Conservation (phyloP, 2,888 invertebrate species). For the Anthrax anthrax region DNA sequence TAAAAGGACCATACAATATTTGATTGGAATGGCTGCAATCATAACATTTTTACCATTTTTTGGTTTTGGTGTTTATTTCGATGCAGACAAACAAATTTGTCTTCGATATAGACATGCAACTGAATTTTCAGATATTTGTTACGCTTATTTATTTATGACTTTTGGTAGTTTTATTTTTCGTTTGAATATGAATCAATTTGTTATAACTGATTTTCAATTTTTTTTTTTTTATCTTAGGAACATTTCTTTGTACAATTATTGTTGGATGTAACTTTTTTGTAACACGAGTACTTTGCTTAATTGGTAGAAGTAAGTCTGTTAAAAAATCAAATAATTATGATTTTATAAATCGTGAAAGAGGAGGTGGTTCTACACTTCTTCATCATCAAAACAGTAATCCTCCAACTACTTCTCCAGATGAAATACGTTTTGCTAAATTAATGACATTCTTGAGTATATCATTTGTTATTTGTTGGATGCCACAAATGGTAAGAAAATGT, state of each 20-base stretch:
- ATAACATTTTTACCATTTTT: slow-evolving; percentile 61
- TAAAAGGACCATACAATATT: slow-evolving; percentile 50
- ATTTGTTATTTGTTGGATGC: slow-evolving; percentile 76
- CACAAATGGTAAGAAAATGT: slow-evolving; percentile 56
- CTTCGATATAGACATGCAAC: slow-evolving; percentile 58
- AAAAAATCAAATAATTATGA: slow-evolving; percentile 27
- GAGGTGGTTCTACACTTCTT: not conserved
- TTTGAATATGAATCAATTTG: not conserved
- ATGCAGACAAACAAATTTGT: slow-evolving; percentile 39
- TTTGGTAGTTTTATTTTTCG: slow-evolving; percentile 46
- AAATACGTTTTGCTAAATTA: slow-evolving; percentile 69
- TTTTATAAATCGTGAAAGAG: slow-evolving; percentile 22
- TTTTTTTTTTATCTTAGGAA: slow-evolving; percentile 38
- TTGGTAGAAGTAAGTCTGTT: slow-evolving; percentile 29
- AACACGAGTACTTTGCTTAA: slow-evolving; percentile 51
- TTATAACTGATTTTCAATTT: not conserved
- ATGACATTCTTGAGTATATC: slow-evolving; percentile 73
- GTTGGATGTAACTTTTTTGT: slow-evolving; percentile 74
- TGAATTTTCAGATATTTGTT: slow-evolving; percentile 47
- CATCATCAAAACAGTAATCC: slow-evolving; percentile 2
- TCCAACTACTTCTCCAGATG: slow-evolving; percentile 44
- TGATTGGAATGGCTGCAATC: slow-evolving; percentile 53
- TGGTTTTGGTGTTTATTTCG: slow-evolving; percentile 61
- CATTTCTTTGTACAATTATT: slow-evolving; percentile 54
- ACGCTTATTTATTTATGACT: slow-evolving; percentile 59